phyloP scores from a whole-genome alignment of 2,888 invertebrate species.

The Lycia hirtaria region DNA sequence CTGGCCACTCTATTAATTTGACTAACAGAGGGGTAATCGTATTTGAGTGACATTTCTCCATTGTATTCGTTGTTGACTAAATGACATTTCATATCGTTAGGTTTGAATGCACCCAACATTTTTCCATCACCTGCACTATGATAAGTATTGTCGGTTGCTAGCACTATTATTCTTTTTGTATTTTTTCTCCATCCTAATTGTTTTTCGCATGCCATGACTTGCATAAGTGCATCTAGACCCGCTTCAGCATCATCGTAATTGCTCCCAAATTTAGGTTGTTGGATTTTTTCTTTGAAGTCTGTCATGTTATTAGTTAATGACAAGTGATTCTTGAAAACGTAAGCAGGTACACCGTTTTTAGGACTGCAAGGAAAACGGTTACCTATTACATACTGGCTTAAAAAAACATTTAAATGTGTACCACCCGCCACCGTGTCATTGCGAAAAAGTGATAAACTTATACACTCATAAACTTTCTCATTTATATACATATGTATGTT shows the following conservation, averaged over 20 bases:
- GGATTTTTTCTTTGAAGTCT: conserved; percentile 54
- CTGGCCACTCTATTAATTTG: conserved; percentile 87
- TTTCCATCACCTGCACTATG: conserved; percentile 94
- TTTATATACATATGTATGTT: too few relatives aligned
- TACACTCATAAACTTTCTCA: too few relatives aligned
- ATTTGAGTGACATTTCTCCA: conserved; percentile 68
- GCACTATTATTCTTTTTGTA: conserved; percentile 90
- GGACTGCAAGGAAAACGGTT: conserved; percentile 10
- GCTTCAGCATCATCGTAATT: conserved; percentile 92
- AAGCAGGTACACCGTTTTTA: conserved; percentile 72
- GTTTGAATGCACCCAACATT: conserved; percentile 87
- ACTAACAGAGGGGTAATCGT: conserved; percentile 93
- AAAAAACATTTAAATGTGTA: too few relatives aligned
- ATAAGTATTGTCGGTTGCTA: conserved; percentile 92
- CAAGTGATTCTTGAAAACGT: conserved; percentile 89
- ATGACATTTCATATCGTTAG: conserved; percentile 89
- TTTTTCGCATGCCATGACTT: conserved; percentile 89
- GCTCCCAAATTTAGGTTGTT: conserved; percentile 53
- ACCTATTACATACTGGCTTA: background rate
- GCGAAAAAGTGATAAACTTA: too few relatives aligned
- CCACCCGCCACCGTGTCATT: too few relatives aligned
- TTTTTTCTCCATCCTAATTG: conserved; percentile 91
- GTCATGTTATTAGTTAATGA: conserved; percentile 85
- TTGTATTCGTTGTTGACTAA: conserved; percentile 83
- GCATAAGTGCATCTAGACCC: conserved; percentile 95